A percentile compares a stretch with the other conserved stretches of the same genome.
phyloP scores from a whole-genome alignment of 2,888 invertebrate genomes.

The Cryptophagus acutangulus region DNA sequence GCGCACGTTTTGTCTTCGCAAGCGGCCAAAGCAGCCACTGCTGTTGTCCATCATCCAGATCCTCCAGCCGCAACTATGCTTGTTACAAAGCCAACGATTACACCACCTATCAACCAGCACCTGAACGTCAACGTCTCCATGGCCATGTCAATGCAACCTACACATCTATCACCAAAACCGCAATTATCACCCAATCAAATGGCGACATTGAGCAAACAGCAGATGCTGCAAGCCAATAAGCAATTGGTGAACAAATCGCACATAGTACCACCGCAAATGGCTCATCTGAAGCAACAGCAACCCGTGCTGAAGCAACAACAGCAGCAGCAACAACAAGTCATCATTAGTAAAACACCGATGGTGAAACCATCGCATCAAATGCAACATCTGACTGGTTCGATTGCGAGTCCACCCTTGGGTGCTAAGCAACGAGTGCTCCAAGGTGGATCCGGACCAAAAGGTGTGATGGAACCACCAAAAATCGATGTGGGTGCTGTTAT shows the following conservation, averaged over 20 bases:
- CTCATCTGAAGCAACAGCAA: conserved; percentile 46
- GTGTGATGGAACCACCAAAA: conserved; percentile 53
- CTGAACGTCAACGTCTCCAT: conserved; percentile 42
- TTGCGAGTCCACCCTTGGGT: conserved; percentile 48
- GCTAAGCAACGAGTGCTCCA: conserved; percentile 45
- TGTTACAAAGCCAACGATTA: background rate
- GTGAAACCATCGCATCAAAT: conserved; percentile 28
- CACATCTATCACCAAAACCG: conserved; percentile 40
- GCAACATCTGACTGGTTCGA: conserved; percentile 48
- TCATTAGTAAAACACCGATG: conserved; percentile 39
- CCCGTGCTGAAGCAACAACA: conserved; percentile 13
- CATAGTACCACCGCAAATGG: conserved; percentile 45
- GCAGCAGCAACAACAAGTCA: conserved; percentile 36
- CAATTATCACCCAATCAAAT: conserved; percentile 26
- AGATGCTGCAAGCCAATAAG: conserved; percentile 27
- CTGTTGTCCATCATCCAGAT: conserved; percentile 22
- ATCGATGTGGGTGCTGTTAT: conserved; percentile 54
- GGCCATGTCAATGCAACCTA: conserved; percentile 29
- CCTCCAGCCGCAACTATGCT: conserved; percentile 16
- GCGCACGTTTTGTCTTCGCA: conserved; percentile 59
- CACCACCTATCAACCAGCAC: conserved; percentile 36
- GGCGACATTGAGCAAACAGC: conserved; percentile 31
- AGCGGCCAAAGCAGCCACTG: conserved; percentile 42
- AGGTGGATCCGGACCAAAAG: conserved; percentile 42
- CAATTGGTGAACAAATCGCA: conserved; percentile 13